phyloP scores from a whole-genome alignment of 2,113 vertebrate species.

The Oxygymnocypris stewartii region DNA sequence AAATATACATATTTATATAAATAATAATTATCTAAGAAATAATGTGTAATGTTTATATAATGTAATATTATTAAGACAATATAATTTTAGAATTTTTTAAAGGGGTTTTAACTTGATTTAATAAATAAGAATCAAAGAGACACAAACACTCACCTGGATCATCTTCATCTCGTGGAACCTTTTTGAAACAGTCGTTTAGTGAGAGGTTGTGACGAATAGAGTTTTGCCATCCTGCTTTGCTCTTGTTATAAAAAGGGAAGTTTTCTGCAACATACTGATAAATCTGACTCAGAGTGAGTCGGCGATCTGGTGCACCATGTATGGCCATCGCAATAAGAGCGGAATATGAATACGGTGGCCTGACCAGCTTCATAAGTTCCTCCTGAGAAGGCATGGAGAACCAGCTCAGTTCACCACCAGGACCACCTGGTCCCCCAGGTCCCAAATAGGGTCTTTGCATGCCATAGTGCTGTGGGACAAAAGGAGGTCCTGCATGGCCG shows the following conservation, averaged over 20 bases:
- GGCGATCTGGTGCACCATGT: constrained; percentile 89
- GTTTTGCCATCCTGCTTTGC: constrained; percentile 97
- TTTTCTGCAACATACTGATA: constrained; percentile 99
- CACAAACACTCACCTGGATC: constrained; percentile 84
- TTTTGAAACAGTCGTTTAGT: constrained; percentile 96
- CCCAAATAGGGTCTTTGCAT: constrained; percentile 91
- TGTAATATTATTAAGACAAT: neutral
- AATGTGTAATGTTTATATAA: neutral
- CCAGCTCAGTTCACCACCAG: constrained; percentile 92
- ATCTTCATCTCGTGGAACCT: constrained; percentile 94
- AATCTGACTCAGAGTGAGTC: constrained; percentile 96
- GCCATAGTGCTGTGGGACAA: constrained; percentile 91
- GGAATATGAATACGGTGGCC: constrained; percentile 97
- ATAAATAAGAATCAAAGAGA: neutral
- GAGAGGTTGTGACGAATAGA: constrained; percentile 94
- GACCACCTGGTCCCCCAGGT: constrained; percentile 73
- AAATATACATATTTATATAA: neutral
- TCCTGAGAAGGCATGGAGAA: constrained; percentile 95
- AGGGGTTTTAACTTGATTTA: neutral
- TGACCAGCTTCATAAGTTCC: constrained; percentile 96
- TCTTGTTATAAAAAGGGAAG: constrained; percentile 98
- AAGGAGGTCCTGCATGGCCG: constrained; percentile 79
- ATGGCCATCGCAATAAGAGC: constrained; percentile 99
- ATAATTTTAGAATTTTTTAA: neutral
- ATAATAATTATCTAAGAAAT: neutral